These are phyloP conservation scores for mouse (Mus musculus) DNA, from an alignment of 2,113 vertebrate species.

Conservation along the genomic window DNA sequence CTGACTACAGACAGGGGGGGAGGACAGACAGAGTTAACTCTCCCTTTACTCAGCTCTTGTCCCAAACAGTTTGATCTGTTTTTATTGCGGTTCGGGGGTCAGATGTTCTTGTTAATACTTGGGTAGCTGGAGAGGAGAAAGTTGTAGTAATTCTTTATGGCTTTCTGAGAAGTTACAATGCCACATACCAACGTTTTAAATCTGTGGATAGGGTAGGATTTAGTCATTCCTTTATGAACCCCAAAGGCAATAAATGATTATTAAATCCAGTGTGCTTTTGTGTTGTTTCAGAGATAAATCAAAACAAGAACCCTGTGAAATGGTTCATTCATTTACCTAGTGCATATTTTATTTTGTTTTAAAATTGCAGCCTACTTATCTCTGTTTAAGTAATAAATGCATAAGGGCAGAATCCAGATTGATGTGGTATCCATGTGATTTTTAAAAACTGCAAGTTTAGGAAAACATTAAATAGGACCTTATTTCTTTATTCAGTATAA, in stretches of 20 bases:
- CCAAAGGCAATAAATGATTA: slow-evolving; percentile 10
- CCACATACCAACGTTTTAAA: background rate
- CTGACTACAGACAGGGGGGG: slow-evolving; percentile 14
- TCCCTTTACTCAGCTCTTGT: slow-evolving; percentile 16
- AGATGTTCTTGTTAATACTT: slow-evolving; percentile 62
- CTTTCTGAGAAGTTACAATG: slow-evolving; percentile 32
- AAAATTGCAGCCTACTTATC: slow-evolving; percentile 27
- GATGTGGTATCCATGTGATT: background rate
- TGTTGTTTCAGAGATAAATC: slow-evolving; percentile 7
- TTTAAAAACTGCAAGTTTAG: background rate
- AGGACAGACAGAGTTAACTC: background rate
- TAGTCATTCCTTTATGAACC: slow-evolving; percentile 20
- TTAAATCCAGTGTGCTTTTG: background rate
- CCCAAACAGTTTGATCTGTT: slow-evolving; percentile 60
- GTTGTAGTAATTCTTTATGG: background rate
- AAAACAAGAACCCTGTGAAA: background rate
- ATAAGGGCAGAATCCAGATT: background rate
- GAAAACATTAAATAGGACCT: background rate
- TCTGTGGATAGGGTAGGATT: slow-evolving; percentile 29
- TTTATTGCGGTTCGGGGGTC: slow-evolving; percentile 53
- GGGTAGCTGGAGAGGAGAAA: slow-evolving; percentile 28
- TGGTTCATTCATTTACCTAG: background rate
- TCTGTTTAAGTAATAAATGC: background rate
- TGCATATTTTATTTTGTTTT: slow-evolving; percentile 31
- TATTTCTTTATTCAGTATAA: background rate